Conservation (phyloP, 2,113 vertebrate genomes). For the Rana temporaria region DNA sequence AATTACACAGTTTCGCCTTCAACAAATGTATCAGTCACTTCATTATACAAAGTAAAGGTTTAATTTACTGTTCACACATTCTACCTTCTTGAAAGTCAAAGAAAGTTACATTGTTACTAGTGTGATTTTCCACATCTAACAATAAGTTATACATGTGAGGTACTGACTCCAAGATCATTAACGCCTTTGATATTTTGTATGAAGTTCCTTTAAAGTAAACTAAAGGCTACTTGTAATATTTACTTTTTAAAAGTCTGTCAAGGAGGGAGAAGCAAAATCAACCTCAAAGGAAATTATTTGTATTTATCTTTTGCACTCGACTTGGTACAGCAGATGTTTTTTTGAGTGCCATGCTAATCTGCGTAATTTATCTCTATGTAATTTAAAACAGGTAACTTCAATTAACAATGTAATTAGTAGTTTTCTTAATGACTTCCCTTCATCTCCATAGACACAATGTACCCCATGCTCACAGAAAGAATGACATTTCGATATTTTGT, state of each 20-base stretch:
- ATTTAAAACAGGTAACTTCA: conserved; percentile 64
- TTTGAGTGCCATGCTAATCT: conserved; percentile 58
- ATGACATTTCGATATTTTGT: conserved; percentile 41
- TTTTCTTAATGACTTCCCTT: conserved; percentile 64
- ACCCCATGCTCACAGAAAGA: conserved; percentile 23
- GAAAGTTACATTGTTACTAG: conserved; percentile 3
- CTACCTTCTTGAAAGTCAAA: conserved; percentile 12
- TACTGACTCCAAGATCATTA: conserved; percentile 51
- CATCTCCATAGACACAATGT: conserved; percentile 46
- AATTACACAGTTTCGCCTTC: background rate
- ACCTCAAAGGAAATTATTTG: conserved; percentile 58
- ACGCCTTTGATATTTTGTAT: conserved; percentile 60
- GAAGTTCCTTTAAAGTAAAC: conserved; percentile 57
- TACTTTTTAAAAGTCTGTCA: conserved; percentile 38
- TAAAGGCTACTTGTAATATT: conserved; percentile 56
- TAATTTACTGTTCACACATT: background rate
- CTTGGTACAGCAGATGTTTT: conserved; percentile 61
- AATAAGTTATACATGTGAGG: conserved; percentile 2
- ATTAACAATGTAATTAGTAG: conserved; percentile 63
- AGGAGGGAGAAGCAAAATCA: conserved; percentile 58
- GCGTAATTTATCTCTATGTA: conserved; percentile 60
- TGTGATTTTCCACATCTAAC: conserved; percentile 9
- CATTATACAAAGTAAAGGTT: background rate
- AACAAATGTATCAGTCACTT: background rate
- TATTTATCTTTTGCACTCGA: conserved; percentile 59